Conservation (phyloP, 2,888 invertebrate species). For the Hypselothyrea guttata region DNA sequence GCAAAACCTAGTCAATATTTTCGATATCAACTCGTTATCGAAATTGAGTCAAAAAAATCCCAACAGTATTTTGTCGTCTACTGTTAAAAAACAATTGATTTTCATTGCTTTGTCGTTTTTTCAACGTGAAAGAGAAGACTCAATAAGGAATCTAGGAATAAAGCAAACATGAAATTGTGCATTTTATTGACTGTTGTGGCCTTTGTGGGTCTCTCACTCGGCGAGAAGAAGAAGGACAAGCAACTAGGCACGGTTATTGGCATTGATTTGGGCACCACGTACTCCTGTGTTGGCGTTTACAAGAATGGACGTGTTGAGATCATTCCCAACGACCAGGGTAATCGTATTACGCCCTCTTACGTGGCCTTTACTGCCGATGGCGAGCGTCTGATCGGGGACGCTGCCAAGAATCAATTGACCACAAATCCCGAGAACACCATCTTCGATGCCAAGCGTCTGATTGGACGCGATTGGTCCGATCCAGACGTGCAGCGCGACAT, state of each 20-base stretch:
- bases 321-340: slow-evolving; percentile 99
- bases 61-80: no score
- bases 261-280: slow-evolving; percentile 99
- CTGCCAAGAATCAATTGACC: slow-evolving; percentile 99
- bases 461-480: slow-evolving; percentile 97
- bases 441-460: slow-evolving; percentile 98
- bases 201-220: slow-evolving; percentile 84
- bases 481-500: slow-evolving; percentile 95
- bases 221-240: slow-evolving; percentile 92
- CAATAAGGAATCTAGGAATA: slow-evolving; percentile 34
- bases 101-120: no score
- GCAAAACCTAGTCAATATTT: no score
- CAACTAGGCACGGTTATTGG: slow-evolving; percentile 98
- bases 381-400: slow-evolving; percentile 98
- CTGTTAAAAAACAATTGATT: no score
- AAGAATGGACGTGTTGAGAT: slow-evolving; percentile 99
- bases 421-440: slow-evolving; percentile 99
- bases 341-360: slow-evolving; percentile 98
- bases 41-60: no score
- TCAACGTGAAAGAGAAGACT: no score
- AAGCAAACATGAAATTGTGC: slow-evolving; percentile 74
- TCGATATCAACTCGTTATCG: no score
- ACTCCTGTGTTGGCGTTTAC: slow-evolving; percentile 98
- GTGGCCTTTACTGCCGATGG: slow-evolving; percentile 98
- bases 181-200: slow-evolving; percentile 84